Base-by-base conservation (phyloP, 2,113 vertebrate genomes). In the Nipponia nippon region DNA sequence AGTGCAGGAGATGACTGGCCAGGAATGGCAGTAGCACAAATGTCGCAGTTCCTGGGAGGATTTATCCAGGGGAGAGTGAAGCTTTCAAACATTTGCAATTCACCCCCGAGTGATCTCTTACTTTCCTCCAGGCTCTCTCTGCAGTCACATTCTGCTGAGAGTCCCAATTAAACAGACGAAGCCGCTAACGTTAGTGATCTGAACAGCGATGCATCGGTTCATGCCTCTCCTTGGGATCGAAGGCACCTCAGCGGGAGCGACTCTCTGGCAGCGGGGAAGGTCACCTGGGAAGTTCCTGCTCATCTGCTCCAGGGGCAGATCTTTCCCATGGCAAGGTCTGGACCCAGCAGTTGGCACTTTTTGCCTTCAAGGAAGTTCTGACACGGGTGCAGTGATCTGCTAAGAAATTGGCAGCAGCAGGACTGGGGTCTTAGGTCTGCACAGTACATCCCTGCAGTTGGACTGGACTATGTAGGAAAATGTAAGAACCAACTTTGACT, bases 151-250 rank as follows among this genome's bases (percentile, higher is more conserved):
- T 81, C 88, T 82, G 85, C 83, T 67, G 8, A 78, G 38, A 83
- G 61, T 32, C 76, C 44, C 79, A 90, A 26, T 71, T 67, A 75
- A 95, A 78, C 72, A 82, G 79, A 81, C 44, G 71, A 14, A 56
- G 67, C 63, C 27, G 26, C 85, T 81, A 75, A 90, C 89, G 92
- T 89, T 70, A 86, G 82, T n/a, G 29, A 30, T 49, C 17, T 53
- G 53, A 20, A 26, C 4, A n/a, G 71, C 6, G 1, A 4, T 17
- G 66, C 55, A 32, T 2, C 0, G 1, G 44, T 47, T 50, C 25
- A 9, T 21, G 49, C 71, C 75, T 63, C 61, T 87, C 32, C 38
- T 46, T 34, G 30, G 86, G 69, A 70, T 29, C 50, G 59, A 53
- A 83, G 82, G 53, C 36, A 27, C 7, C 16, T 47, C 61, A 1